Base-by-base conservation (phyloP, 1,140 invertebrate genomes). In the Cydia pomonella region DNA sequence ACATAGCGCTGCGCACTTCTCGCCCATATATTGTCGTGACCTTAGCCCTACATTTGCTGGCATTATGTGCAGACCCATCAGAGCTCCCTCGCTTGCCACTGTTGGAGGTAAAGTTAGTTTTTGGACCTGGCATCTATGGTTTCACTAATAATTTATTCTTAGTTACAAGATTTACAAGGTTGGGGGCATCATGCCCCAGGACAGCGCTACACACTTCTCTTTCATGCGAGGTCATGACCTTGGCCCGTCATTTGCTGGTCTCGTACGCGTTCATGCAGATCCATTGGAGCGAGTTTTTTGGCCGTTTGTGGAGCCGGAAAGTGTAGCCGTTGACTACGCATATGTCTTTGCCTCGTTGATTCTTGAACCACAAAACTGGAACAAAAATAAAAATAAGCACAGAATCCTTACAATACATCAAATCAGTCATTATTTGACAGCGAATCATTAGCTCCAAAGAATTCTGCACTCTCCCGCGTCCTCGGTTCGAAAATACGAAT, bases 181-280 rank as follows among this genome's bases (percentile, higher is more conserved):
- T 72, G 0, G 74, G 74, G 13, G 72, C 47, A 5, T 12, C 4
- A 21, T 80, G 79, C 0, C 69, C 44, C 41, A 73, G 21, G 1
- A 59, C 44, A 0, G 41, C 4, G 63, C 44, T 6, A 1, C 3
- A 3, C 13, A 64, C 10, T 3, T 27, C 16, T 6, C 59, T 1
- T 16, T 29, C 25, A 25, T 50, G 23, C 21, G 9, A 7, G 10
- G 63, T 64, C 7, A 9, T 27, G 23, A 27, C 27, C 23, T 76
- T 21, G 6, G 16, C 25, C 16, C 75, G 23, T 0, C 25, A 44
- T 3, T 62, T 50, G 1, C 9, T 2, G 12, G 33, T 33, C 2
- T 41, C 25, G 3, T 75, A 27, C 25, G 63, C 29, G 29, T 33
- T 7, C 29, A 7, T 33, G 6, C 29, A 33, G 29, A 33, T 33